phyloP scores from a whole-genome alignment of 2,113 vertebrate species.

The Solea solea region DNA sequence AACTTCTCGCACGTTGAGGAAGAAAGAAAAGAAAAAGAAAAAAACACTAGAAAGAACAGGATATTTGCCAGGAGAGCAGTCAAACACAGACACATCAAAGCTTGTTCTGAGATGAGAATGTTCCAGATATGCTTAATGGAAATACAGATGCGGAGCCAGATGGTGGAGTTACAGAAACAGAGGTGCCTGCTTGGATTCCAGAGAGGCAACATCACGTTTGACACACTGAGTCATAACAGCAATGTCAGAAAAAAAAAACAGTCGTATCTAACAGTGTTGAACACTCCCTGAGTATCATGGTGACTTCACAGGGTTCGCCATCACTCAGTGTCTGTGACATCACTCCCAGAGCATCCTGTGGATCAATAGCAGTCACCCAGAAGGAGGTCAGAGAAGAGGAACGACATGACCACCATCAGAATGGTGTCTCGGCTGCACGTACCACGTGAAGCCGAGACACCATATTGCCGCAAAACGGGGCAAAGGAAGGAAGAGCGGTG shows the following conservation, averaged over 20 bases:
- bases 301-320: constrained; percentile 12
- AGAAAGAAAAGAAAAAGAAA: not conserved
- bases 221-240: not conserved
- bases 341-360: not conserved
- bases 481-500: not conserved
- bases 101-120: constrained; percentile 30
- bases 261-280: not conserved
- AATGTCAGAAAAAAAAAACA: not conserved
- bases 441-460: constrained; percentile 22
- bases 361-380: constrained; percentile 35
- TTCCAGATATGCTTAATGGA: constrained; percentile 25
- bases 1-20: constrained; percentile 24
- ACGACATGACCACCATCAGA: not conserved
- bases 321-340: not conserved
- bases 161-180: constrained; percentile 5
- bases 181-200: constrained; percentile 9
- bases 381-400: constrained; percentile 28
- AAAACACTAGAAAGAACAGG: constrained; percentile 12
- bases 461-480: constrained; percentile 23
- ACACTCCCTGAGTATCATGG: not conserved
- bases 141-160: constrained; percentile 42
- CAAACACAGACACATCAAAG: constrained; percentile 41
- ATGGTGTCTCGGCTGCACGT: not conserved
- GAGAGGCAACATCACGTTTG: not conserved
- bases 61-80: constrained; percentile 13